Evolutionary conservation across 1,140 invertebrate species (phyloP), one percentile per base, ranked within the genome.

Genomic region (Antheraea pernyi): DNA sequence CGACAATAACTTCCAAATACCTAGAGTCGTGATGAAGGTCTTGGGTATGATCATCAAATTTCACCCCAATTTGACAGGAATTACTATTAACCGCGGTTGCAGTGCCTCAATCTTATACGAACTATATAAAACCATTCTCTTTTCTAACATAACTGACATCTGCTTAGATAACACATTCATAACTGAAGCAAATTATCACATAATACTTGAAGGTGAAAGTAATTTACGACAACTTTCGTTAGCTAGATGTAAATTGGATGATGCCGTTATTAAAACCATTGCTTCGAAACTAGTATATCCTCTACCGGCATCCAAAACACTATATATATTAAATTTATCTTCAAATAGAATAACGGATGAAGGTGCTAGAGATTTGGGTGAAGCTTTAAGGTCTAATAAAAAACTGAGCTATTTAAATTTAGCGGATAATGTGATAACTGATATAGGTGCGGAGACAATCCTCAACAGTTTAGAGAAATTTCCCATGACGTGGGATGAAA

Each of bases 301-400:
- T 9, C 61, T 69, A 19, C 77, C 79, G 2, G 81, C 81, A 16
- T 86, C 86, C 0, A 82, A 79, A 73, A 75, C 75, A 19, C 65
- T 91, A 36, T 59, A 46, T 11, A 65, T 80, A 18, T 73, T 91
- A 0, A 86, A 87, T 77, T 70, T 91, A 30, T 79, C 85, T 16
- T 79, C 78, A 1, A 91, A 91, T 64, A 78, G 66, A 69, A 85
- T 91, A n/a, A 84, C 85, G 7, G 82, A 91, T 74, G 11, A 62
- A 19, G 88, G 88, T 11, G 80, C 74, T 0, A 78, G 70, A 58
- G 71, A 62, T 65, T 65, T 91, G 67, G 85, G 74, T 16, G 62
- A 82, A 16, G 74, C 78, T 4, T 68, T 91, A 36, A 71, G 84
- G 65, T 70, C 78, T 3, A 91, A 91, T 69, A 77, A 82, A 71